Conservation (phyloP, 2,797 vertebrate species). For the Enteromius fasciolatus region DNA sequence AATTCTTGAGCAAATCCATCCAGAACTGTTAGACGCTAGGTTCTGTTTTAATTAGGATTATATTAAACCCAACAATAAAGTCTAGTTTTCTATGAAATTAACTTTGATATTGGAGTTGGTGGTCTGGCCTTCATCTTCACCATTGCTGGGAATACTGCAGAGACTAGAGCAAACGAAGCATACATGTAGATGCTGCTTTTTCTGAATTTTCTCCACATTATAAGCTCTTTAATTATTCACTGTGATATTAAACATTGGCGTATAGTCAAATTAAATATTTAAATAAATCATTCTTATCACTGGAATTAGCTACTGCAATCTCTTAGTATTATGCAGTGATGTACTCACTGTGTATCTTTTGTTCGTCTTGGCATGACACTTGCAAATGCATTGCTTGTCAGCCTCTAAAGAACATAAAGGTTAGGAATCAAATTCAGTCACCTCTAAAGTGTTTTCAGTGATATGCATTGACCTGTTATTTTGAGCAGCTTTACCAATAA, state of each 20-base stretch:
- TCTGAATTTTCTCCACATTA: neutral
- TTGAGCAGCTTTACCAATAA: slow-evolving; percentile 33
- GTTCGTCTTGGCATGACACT: slow-evolving; percentile 48
- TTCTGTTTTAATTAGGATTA: slow-evolving; percentile 20
- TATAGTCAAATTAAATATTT: neutral
- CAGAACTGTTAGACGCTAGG: neutral
- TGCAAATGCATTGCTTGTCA: slow-evolving; percentile 32
- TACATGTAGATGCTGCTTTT: slow-evolving; percentile 10
- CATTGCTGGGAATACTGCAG: slow-evolving; percentile 66
- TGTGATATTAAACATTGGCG: neutral
- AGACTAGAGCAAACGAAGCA: slow-evolving; percentile 58
- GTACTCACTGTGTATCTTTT: slow-evolving; percentile 64
- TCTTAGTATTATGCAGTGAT: neutral
- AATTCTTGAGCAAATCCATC: neutral
- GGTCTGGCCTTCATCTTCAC: slow-evolving; percentile 50
- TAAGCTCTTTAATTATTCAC: neutral
- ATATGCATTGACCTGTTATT: neutral
- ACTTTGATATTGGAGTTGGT: slow-evolving; percentile 18
- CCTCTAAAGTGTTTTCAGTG: neutral
- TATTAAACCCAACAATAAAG: neutral
- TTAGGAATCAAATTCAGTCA: neutral
- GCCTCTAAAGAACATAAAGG: slow-evolving; percentile 26
- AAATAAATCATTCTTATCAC: neutral
- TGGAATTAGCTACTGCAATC: neutral
- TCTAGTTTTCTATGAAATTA: neutral